These are phyloP conservation scores for Hippoglossus hippoglossus DNA, from an alignment of 2,797 vertebrate species.

Conservation along the genomic window DNA sequence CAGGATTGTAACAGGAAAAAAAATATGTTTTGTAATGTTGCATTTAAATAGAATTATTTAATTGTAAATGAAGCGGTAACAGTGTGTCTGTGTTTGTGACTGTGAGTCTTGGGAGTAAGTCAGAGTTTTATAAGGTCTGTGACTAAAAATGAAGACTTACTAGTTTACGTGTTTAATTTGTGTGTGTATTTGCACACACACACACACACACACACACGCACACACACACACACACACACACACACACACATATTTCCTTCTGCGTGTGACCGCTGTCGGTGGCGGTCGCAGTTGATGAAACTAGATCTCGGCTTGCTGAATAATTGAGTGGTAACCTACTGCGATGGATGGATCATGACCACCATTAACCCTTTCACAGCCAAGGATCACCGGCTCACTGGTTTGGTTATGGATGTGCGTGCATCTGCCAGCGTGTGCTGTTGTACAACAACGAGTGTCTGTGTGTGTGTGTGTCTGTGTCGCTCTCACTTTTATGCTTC, in stretches of 20 bases:
- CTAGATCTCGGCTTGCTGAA: slow-evolving; percentile 72
- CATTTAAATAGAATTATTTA: too few relatives aligned
- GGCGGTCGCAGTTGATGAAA: slow-evolving; percentile 69
- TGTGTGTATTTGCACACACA: background rate
- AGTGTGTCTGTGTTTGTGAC: background rate
- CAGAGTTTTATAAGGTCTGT: background rate
- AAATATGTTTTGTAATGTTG: too few relatives aligned
- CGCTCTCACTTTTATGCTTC: slow-evolving; percentile 36
- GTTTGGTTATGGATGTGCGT: slow-evolving; percentile 7
- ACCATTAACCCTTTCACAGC: slow-evolving; percentile 78
- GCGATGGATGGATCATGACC: slow-evolving; percentile 70
- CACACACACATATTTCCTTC: slow-evolving; percentile 23
- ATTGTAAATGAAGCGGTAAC: background rate
- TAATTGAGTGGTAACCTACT: slow-evolving; percentile 73
- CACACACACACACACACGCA: too few relatives aligned
- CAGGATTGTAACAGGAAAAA: too few relatives aligned
- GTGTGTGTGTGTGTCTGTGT: slow-evolving; percentile 30
- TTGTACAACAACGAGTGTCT: slow-evolving; percentile 25
- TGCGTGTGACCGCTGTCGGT: slow-evolving; percentile 40
- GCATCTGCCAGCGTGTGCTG: slow-evolving; percentile 13
- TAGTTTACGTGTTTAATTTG: slow-evolving; percentile 9
- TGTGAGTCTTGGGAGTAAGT: background rate
- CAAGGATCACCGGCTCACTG: slow-evolving; percentile 62
- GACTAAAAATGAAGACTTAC: slow-evolving; percentile 9
- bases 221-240: background rate